A percentile compares a stretch with the other conserved stretches of the same genome.
These are phyloP conservation scores for Rhodophaea formosa DNA, from an alignment of 2,888 invertebrate species.

Conservation along the genomic window DNA sequence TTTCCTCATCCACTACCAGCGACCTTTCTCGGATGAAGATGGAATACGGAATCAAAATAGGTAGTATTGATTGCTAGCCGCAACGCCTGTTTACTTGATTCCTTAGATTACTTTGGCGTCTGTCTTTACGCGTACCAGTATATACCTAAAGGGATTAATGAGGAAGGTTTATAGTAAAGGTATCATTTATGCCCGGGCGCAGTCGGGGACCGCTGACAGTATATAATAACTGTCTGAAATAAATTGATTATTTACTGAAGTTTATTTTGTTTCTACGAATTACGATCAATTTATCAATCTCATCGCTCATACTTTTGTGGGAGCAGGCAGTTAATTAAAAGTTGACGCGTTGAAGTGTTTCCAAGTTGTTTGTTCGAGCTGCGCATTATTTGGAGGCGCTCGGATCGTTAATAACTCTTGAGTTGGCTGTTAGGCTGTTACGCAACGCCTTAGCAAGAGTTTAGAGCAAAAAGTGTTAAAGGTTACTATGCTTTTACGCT, in stretches of 20 bases:
- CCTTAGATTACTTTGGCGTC: no score
- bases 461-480: slow-evolving; percentile 13
- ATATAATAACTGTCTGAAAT: no score
- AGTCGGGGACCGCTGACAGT: no score
- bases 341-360: slow-evolving; percentile 27
- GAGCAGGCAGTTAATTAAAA: slow-evolving; percentile 40
- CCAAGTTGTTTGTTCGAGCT: slow-evolving; percentile 20
- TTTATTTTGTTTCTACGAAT: neutral
- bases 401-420: slow-evolving; percentile 5
- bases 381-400: slow-evolving; percentile 31
- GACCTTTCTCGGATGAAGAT: no score
- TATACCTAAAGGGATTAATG: no score
- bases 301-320: neutral
- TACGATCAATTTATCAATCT: neutral
- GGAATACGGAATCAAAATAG: no score
- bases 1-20: no score
- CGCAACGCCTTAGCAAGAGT: slow-evolving; percentile 19
- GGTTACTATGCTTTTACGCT: neutral
- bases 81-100: no score
- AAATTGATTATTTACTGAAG: neutral
- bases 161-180: no score
- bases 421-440: slow-evolving; percentile 16
- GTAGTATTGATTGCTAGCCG: no score
- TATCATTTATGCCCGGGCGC: no score
- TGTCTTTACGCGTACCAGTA: no score